Evolutionary conservation across 2,888 invertebrate genomes (phyloP).

Genomic region (Noctua comes): DNA sequence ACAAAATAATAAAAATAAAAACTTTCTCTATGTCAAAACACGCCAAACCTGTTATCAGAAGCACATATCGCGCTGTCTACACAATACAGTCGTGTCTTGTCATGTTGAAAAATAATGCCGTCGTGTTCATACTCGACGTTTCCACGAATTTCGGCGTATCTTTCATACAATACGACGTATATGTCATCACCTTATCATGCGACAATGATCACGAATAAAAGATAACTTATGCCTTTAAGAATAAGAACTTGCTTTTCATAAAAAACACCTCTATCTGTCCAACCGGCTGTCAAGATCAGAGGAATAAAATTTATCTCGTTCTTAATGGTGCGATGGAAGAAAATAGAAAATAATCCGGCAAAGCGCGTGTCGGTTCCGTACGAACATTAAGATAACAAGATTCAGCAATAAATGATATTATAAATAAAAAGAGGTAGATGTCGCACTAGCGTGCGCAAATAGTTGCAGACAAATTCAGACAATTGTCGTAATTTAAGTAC

Average conservation of each 20-base stretch:
- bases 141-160: neutral
- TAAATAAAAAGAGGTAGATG: no score
- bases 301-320: constrained; percentile 8
- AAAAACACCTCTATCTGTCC: constrained; percentile 4
- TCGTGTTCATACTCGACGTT: neutral
- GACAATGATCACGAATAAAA: constrained; percentile 15
- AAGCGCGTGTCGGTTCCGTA: neutral
- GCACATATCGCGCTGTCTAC: neutral
- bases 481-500: no score
- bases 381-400: neutral
- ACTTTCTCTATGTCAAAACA: neutral
- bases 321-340: neutral
- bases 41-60: neutral
- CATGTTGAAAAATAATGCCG: constrained; percentile 5
- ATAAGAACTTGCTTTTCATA: constrained; percentile 24
- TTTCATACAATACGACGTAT: constrained; percentile 8
- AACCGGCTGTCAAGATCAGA: constrained; percentile 22
- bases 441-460: no score
- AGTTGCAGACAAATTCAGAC: no score
- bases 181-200: constrained; percentile 2
- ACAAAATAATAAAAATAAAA: neutral
- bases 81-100: neutral
- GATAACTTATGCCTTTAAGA: constrained; percentile 13
- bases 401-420: no score
- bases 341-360: no score